These are phyloP conservation scores for Gonioctena quinquepunctata DNA, from an alignment of 1,140 invertebrate genomes.

Conservation along the genomic window DNA sequence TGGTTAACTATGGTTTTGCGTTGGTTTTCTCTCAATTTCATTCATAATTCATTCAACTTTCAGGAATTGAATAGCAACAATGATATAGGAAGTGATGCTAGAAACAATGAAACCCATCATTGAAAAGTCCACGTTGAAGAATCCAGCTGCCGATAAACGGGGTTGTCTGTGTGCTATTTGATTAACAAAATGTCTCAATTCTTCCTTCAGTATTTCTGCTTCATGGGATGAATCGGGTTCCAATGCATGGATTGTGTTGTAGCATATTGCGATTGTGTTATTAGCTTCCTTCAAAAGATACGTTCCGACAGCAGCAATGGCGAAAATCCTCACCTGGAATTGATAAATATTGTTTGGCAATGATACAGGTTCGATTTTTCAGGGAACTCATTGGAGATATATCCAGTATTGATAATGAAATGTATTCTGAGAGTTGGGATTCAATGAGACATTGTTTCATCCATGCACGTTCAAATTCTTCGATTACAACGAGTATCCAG, in stretches of 20 bases:
- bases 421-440: too few species aligned
- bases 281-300: background rate
- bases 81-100: conserved; percentile 11
- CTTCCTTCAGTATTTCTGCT: background rate
- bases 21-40: too few species aligned
- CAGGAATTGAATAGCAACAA: background rate
- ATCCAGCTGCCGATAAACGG: background rate
- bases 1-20: too few species aligned
- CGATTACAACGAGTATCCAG: too few species aligned
- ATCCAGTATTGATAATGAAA: too few species aligned
- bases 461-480: too few species aligned
- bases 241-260: background rate
- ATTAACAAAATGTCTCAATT: background rate
- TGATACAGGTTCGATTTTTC: too few species aligned
- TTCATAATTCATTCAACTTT: too few species aligned
- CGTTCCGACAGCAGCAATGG: background rate
- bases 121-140: background rate
- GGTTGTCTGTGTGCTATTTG: background rate
- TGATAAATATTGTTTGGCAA: too few species aligned
- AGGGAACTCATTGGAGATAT: too few species aligned
- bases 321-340: background rate
- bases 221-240: background rate
- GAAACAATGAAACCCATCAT: background rate
- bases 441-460: too few species aligned
- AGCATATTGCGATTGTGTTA: background rate